A percentile compares a stretch with the other conserved stretches of the same genome.
Evolutionary conservation across 35 echinoderm and acorn worm species (phyloP).

Genomic region (Amphiura filiformis): DNA sequence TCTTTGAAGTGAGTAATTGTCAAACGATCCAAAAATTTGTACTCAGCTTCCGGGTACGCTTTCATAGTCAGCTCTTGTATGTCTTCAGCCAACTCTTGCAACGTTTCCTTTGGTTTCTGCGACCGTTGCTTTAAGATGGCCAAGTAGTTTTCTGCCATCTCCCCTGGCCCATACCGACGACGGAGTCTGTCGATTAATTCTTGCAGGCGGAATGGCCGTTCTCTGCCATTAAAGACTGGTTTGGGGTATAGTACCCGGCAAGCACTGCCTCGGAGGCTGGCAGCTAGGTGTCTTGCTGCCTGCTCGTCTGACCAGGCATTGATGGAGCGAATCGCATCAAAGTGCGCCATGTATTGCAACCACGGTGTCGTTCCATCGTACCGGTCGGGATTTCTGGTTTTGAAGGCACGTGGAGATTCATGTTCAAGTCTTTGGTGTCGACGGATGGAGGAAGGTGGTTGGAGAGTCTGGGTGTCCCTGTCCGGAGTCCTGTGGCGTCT

Average conservation of each 20-base stretch:
- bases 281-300: neutral
- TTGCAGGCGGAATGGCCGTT: too few species aligned
- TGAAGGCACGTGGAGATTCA: neutral
- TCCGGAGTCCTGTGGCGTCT: too few species aligned
- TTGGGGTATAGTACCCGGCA: neutral
- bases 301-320: neutral
- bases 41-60: constrained; percentile 28
- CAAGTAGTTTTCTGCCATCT: constrained; percentile 18
- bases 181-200: neutral
- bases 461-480: too few species aligned
- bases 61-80: constrained; percentile 17
- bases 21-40: neutral
- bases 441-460: too few species aligned
- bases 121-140: neutral
- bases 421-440: too few species aligned
- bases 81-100: constrained; percentile 38
- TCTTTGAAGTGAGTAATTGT: constrained; percentile 31
- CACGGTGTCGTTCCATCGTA: neutral
- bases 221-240: too few species aligned
- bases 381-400: neutral
- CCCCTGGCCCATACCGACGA: constrained; percentile 1
- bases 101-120: neutral
- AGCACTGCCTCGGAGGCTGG: neutral
- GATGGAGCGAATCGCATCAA: neutral
- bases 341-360: neutral